Conservation (phyloP, 2,797 vertebrate species). For the Dipus sagitta region DNA sequence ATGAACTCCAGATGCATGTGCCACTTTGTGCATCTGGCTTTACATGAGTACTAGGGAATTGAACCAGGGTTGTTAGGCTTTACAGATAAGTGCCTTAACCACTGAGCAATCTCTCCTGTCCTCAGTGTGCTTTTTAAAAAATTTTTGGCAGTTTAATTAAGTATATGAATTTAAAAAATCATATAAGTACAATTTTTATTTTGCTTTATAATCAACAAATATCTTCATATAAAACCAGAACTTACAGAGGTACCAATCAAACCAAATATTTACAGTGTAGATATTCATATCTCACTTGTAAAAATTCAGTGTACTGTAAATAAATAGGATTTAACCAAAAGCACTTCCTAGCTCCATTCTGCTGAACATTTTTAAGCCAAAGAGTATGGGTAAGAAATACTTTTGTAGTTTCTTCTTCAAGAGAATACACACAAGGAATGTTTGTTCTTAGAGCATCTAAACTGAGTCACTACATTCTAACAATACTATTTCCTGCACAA, state of each 20-base stretch:
- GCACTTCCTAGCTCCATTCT: neutral
- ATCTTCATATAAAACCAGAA: constrained; percentile 79
- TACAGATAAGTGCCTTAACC: no score
- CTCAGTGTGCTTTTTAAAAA: no score
- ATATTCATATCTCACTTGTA: constrained; percentile 80
- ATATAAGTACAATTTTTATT: constrained; percentile 72
- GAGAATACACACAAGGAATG: constrained; percentile 27
- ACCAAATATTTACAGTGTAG: constrained; percentile 85
- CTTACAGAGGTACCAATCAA: constrained; percentile 83
- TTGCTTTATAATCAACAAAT: constrained; percentile 78
- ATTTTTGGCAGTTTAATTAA: constrained; percentile 76
- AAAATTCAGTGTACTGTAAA: constrained; percentile 82
- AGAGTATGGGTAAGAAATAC: constrained; percentile 25
- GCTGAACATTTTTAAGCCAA: constrained; percentile 18
- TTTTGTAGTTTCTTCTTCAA: constrained; percentile 61
- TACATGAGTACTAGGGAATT: no score
- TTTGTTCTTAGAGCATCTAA: constrained; percentile 38
- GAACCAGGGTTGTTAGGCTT: no score
- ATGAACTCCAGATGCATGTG: no score
- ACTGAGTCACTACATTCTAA: constrained; percentile 40
- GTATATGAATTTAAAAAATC: constrained; percentile 63
- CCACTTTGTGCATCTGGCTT: no score
- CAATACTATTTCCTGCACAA: constrained; percentile 7
- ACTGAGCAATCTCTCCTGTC: no score
- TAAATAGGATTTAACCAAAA: constrained; percentile 58